Base-by-base conservation (phyloP, 2,888 invertebrate genomes). In the Hypselothyrea guttata region DNA sequence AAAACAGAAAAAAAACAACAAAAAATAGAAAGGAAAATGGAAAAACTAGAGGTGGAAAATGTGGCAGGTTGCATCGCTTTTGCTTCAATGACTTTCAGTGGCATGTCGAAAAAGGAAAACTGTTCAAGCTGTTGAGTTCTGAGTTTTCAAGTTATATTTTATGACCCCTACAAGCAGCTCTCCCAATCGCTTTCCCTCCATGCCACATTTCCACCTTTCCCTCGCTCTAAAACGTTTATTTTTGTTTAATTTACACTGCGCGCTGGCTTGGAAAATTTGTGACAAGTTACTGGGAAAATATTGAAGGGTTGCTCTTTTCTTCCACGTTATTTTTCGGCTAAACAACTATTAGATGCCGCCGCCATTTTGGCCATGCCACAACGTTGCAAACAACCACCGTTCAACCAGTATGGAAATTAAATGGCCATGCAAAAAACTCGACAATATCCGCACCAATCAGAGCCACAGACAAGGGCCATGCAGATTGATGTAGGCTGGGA, bases 261-360 rank as follows among this genome's bases (percentile, higher is more conserved):
- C 84, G 79, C 84, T 84, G 71, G 44, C 57, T 48, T 56, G 81
- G 84, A 81, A 81, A 81, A 81, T 81, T 78, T 62, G 71, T 82
- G 64, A 74, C 79, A 71, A 70, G 47, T 74, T 65, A 52, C 31
- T 57, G 61, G 67, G 55, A 75, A 67, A 22, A 22, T 22, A 45
- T 51, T 47, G 52, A 73, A 68, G 84, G 78, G 78, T 69, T 77
- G 74, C 56, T 35, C 9, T 27, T 18, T 31, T 34, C 11, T 30
- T 5, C 3, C 2, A 4, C 22, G 22, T 22, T 33, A 16, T 11
- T 12, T 28, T 7, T 9, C 11, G 18, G 18, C 11, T n/a, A 38
- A 38, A 38, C 38, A 16, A 38, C 16, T 16, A 38, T 38, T 38
- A 38, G 38, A 38, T 16, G 22, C 16, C 16, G 42, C 49, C 84